These are phyloP conservation scores for Periphyllus acericola DNA, from an alignment of 2,888 invertebrate genomes.

Conservation along the genomic window DNA sequence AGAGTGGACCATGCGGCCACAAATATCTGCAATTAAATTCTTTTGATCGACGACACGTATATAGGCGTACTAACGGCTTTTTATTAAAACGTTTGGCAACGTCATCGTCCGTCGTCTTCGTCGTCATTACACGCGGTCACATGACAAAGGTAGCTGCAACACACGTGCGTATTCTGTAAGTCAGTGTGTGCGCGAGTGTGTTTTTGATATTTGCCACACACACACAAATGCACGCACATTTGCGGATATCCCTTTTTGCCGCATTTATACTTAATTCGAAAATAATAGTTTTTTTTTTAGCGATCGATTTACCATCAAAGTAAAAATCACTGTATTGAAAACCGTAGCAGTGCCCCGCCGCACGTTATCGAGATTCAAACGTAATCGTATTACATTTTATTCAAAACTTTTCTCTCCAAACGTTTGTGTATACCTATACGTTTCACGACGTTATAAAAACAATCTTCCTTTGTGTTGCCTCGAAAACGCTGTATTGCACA, in stretches of 20 bases:
- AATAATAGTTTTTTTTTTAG: conserved; percentile 33
- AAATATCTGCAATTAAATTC: conserved; percentile 35
- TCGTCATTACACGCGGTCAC: neutral
- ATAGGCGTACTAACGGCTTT: neutral
- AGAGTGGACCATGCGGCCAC: neutral
- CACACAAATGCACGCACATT: too few relatives aligned
- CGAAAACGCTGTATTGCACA: neutral
- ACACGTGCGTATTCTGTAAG: neutral
- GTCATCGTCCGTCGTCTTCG: conserved; percentile 37
- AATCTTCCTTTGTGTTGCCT: neutral
- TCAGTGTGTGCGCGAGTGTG: neutral
- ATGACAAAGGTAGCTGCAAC: neutral
- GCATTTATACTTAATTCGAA: conserved; percentile 23
- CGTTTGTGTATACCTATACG: neutral
- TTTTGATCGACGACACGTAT: neutral
- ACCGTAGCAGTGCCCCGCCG: neutral
- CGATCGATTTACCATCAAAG: conserved; percentile 40
- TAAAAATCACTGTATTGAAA: conserved; percentile 30
- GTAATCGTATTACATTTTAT: conserved; percentile 30
- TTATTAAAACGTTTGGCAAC: conserved; percentile 41
- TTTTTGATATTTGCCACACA: neutral
- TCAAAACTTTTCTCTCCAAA: conserved; percentile 2
- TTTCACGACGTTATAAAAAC: conserved; percentile 4
- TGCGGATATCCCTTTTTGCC: neutral
- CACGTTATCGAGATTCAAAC: conserved; percentile 27